These are phyloP conservation scores for Amphilophus citrinellus DNA, from an alignment of 2,113 vertebrate species.

Conservation along the genomic window DNA sequence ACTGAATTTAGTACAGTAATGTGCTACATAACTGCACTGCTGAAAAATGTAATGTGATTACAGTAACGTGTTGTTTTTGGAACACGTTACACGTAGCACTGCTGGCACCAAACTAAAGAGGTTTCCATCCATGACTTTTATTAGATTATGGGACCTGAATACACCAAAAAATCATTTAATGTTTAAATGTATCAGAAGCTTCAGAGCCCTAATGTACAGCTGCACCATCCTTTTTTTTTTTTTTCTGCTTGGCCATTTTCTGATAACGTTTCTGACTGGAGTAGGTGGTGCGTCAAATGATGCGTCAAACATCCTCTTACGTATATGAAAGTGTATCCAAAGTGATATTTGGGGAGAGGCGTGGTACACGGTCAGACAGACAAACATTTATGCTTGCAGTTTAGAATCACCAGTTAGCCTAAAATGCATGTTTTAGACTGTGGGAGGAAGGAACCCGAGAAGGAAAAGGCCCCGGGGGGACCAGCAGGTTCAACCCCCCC, in stretches of 20 bases:
- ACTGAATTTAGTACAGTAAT: background rate
- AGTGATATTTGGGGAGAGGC: background rate
- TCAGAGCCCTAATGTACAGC: background rate
- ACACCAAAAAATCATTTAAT: background rate
- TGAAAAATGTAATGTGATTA: background rate
- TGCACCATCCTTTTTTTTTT: background rate
- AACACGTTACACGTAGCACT: background rate
- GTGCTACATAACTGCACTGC: background rate
- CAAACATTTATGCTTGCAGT: background rate
- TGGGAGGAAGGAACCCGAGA: background rate
- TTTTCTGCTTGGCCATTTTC: background rate
- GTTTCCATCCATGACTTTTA: background rate
- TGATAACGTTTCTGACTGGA: background rate
- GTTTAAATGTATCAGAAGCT: background rate
- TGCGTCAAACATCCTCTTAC: background rate
- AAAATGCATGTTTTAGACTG: background rate
- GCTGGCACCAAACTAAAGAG: too few species aligned
- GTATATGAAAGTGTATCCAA: background rate
- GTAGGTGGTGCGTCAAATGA: background rate
- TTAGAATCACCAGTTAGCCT: background rate
- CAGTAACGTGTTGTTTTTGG: background rate
- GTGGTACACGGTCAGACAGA: background rate
- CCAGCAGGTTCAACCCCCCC: accelerated
- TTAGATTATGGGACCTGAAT: background rate
- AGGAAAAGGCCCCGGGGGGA: accelerated